Evolutionary conservation across 1,140 invertebrate genomes (phyloP).

Genomic region (Orius insidiosus): DNA sequence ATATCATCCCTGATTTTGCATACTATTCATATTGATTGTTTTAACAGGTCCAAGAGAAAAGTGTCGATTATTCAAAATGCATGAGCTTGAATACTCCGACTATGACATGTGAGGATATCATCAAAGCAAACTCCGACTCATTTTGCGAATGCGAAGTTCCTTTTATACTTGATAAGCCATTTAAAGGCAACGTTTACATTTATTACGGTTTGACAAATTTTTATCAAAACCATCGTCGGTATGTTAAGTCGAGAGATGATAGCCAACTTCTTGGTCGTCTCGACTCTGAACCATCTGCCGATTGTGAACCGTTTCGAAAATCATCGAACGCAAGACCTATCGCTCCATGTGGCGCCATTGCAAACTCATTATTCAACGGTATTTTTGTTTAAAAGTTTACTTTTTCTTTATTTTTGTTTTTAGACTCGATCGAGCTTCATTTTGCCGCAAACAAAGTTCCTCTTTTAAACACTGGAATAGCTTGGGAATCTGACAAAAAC

Average conservation of each 20-base stretch:
- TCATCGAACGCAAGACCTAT: slow-evolving; percentile 34
- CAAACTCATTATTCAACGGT: slow-evolving; percentile 96
- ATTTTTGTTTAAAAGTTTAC: slow-evolving; percentile 20
- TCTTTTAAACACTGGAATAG: slow-evolving; percentile 71
- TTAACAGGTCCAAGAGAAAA: slow-evolving; percentile 48
- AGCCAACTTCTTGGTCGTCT: slow-evolving; percentile 75
- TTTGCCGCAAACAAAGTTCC: slow-evolving; percentile 29
- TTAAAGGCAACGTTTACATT: slow-evolving; percentile 74
- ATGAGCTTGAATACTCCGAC: slow-evolving; percentile 27
- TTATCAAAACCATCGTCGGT: slow-evolving; percentile 96
- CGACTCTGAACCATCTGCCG: slow-evolving; percentile 37
- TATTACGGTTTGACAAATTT: slow-evolving; percentile 97
- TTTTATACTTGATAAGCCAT: slow-evolving; percentile 42
- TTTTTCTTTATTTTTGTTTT: slow-evolving; percentile 2
- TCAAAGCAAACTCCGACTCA: slow-evolving; percentile 30
- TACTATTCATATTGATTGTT: no score
- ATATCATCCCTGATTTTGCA: no score
- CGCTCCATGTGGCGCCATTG: slow-evolving; percentile 97
- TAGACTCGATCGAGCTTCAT: slow-evolving; percentile 4
- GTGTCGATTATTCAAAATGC: slow-evolving; percentile 72
- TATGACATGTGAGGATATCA: slow-evolving; percentile 41
- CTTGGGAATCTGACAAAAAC: slow-evolving; percentile 88
- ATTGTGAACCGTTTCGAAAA: slow-evolving; percentile 64
- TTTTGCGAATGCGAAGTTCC: slow-evolving; percentile 48
- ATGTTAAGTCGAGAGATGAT: slow-evolving; percentile 95